These are phyloP conservation scores for Leptonema lineaticorne DNA, from an alignment of 1,140 invertebrate species.

Conservation along the genomic window DNA sequence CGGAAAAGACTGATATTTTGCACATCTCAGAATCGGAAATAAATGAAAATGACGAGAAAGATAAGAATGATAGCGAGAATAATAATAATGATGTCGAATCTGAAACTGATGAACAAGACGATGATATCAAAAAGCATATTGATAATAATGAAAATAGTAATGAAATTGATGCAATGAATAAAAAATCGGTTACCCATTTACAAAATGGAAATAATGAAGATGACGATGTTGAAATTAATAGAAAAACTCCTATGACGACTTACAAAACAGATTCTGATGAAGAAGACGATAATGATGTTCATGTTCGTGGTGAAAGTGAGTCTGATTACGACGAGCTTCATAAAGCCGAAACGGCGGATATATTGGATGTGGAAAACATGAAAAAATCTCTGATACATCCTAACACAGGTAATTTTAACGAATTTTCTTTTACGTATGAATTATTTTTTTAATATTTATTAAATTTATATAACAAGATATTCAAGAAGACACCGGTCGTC, in stretches of 20 bases:
- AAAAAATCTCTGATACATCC: background rate
- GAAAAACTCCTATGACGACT: constrained; percentile 42
- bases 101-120: constrained; percentile 40
- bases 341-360: constrained; percentile 47
- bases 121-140: constrained; percentile 44
- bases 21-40: too few relatives aligned
- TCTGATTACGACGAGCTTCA: constrained; percentile 51
- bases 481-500: constrained; percentile 38
- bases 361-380: constrained; percentile 47
- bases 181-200: constrained; percentile 7
- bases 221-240: constrained; percentile 32
- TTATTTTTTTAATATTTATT: background rate
- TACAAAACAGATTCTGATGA: constrained; percentile 48
- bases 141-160: constrained; percentile 4
- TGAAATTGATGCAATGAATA: constrained; percentile 30
- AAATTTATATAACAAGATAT: background rate
- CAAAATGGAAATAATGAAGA: constrained; percentile 33
- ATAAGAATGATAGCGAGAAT: constrained; percentile 33
- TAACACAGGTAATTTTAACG: background rate
- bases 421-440: background rate
- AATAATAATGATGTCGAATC: constrained; percentile 25
- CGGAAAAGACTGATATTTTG: constrained; percentile 35
- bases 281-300: constrained; percentile 53
- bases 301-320: constrained; percentile 49
- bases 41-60: constrained; percentile 29